phyloP scores from a whole-genome alignment of 2,113 vertebrate species.

The Gallinago media region DNA sequence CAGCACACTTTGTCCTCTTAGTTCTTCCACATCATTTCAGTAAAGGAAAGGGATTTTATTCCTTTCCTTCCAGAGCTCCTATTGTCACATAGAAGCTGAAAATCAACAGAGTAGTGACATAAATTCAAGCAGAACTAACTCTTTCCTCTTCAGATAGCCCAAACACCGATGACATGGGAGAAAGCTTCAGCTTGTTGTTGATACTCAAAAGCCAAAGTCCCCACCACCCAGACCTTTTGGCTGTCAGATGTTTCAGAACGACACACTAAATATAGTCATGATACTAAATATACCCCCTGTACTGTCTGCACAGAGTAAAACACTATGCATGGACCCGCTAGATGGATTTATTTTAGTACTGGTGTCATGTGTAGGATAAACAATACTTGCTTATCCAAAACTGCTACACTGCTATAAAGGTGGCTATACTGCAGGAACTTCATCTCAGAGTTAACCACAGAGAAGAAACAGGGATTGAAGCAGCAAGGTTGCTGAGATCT shows the following conservation, averaged over 20 bases:
- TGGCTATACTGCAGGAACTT: background rate
- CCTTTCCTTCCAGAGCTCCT: background rate
- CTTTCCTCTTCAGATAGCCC: background rate
- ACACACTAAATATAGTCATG: background rate
- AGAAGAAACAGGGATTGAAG: background rate
- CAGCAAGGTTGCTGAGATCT: background rate
- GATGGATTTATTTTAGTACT: background rate
- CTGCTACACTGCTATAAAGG: background rate
- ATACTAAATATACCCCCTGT: background rate
- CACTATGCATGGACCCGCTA: rapidly evolving
- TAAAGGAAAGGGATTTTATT: background rate
- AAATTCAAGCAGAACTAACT: background rate
- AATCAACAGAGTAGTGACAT: background rate
- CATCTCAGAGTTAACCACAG: rapidly evolving
- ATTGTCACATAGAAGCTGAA: background rate
- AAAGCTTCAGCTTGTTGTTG: background rate
- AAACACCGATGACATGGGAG: background rate
- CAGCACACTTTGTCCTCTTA: background rate
- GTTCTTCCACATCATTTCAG: background rate
- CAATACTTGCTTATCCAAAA: background rate
- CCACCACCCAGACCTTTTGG: background rate
- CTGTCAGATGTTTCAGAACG: background rate
- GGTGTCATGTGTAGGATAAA: background rate
- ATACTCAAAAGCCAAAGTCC: background rate
- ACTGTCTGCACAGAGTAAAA: background rate